Evolutionary conservation across 2,797 vertebrate species (phyloP), one percentile per base, ranked within the genome.

Genomic region (Kryptolebias ocellatus): DNA sequence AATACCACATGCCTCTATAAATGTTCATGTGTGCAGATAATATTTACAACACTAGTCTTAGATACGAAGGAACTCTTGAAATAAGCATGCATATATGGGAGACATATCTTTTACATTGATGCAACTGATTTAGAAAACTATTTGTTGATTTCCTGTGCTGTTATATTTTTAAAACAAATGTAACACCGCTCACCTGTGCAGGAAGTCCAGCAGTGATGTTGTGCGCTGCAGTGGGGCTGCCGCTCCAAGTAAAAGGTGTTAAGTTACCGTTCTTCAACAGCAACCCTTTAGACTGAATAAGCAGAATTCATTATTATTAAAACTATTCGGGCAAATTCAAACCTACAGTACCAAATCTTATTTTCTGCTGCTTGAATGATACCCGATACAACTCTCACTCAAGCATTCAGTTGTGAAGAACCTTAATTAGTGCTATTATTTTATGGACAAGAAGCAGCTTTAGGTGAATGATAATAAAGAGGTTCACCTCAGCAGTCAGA

Each of bases 141-240:
- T 42, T 46, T 47, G 3, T 34, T 42, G 15, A 64, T 59, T 39
- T 24, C 8, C 7, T 54, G 17, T 59, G 8, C 60, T 20, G 46
- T 18, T 16, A 9, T 14, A 59, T 46, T 11, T 59, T 16, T 59
- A 16, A 45, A 24, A 17, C 1, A 46, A 5, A 52, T 34, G 9
- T 15, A 6, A 37, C 0, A 1, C 28, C 50, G 18, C 72, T 78
- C 53, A 92, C 80, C 80, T 94, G 90, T 63, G 94, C 94, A 2
- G 95, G 95, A 61, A 95, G 87, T 31, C 95, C 95, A 79, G 95
- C 92, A 0, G 94, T 95, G 88, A 96, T 94, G 81, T 94, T 94
- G 89, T 89, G 94, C 88, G 92, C 92, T 53, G 93, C 90, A 64
- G 90, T 83, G 16, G 90, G 74, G 27, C 91, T 78, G 55, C 69